A percentile compares a stretch with the other conserved stretches of the same genome.
Conservation (phyloP, 2,888 invertebrate genomes). For the Dryomyza anilis region DNA sequence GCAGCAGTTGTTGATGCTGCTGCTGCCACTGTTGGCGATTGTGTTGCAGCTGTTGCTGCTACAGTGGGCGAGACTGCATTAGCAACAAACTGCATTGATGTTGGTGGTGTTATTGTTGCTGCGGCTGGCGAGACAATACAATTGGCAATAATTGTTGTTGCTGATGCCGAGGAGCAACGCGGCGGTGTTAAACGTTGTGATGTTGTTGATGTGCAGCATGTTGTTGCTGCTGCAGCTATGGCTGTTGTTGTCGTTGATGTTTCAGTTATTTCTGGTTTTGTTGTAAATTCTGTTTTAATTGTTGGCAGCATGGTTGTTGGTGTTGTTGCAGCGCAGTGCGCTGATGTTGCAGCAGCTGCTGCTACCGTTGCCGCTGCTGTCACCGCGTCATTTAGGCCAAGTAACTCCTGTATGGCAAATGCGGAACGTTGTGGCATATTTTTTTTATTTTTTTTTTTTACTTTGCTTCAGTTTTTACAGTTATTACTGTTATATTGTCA, state of each 20-base stretch:
- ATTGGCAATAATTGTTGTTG: neutral
- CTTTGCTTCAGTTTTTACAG: slow-evolving; percentile 10
- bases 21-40: neutral
- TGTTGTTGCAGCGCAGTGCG: neutral
- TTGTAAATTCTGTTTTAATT: slow-evolving; percentile 11
- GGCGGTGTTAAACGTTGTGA: slow-evolving; percentile 16
- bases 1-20: slow-evolving; percentile 39
- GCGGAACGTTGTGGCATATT: slow-evolving; percentile 61
- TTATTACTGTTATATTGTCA: neutral
- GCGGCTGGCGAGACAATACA: neutral
- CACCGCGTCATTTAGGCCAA: slow-evolving; percentile 48
- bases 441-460: slow-evolving; percentile 18
- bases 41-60: slow-evolving; percentile 24
- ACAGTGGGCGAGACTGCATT: slow-evolving; percentile 25
- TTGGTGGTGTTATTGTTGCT: neutral
- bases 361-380: slow-evolving; percentile 41
- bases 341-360: slow-evolving; percentile 42
- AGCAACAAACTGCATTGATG: too few species aligned
- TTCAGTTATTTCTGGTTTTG: slow-evolving; percentile 29
- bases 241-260: slow-evolving; percentile 26
- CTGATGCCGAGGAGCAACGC: slow-evolving; percentile 25
- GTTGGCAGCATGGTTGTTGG: slow-evolving; percentile 4
- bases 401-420: slow-evolving; percentile 61
- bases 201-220: slow-evolving; percentile 6
- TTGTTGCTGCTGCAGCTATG: neutral